phyloP scores from a whole-genome alignment of 2,797 vertebrate genomes.

The Diceros bicornis region DNA sequence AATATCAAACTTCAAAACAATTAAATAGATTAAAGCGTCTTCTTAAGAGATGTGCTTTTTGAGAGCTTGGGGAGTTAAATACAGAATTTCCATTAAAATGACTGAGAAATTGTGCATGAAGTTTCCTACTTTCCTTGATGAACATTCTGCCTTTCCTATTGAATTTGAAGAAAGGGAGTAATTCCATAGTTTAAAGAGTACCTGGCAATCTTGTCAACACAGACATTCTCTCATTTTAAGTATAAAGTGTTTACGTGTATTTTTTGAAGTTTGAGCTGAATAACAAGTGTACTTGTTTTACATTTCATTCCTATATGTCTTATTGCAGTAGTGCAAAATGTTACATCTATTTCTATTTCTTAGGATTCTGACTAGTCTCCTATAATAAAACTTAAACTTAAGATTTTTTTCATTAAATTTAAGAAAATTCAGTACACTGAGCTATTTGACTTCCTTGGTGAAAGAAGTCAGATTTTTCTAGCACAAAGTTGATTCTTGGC shows the following conservation, averaged over 20 bases:
- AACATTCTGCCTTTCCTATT: constrained; percentile 72
- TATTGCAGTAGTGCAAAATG: constrained; percentile 48
- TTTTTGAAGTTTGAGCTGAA: constrained; percentile 47
- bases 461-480: constrained; percentile 72
- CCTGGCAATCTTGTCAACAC: constrained; percentile 72
- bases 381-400: constrained; percentile 69
- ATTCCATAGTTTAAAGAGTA: constrained; percentile 77
- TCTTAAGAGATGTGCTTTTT: constrained; percentile 78
- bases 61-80: constrained; percentile 69
- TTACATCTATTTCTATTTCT: constrained; percentile 3
- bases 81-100: constrained; percentile 82
- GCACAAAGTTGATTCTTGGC: constrained; percentile 68
- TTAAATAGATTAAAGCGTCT: constrained; percentile 78
- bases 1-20: constrained; percentile 79
- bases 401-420: constrained; percentile 50
- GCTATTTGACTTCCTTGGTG: constrained; percentile 69
- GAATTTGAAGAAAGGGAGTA: constrained; percentile 78
- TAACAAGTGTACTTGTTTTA: constrained; percentile 62
- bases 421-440: constrained; percentile 46
- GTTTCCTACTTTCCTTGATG: constrained; percentile 78
- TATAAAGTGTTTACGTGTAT: constrained; percentile 54
- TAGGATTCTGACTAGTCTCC: constrained; percentile 61
- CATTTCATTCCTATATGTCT: background rate
- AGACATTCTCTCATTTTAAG: constrained; percentile 72
- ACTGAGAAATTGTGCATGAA: constrained; percentile 80